A percentile compares a stretch with the other conserved stretches of the same genome.
Conservation (phyloP, 2,113 vertebrate genomes). For the Cryptoleucopteryx plumbea region DNA sequence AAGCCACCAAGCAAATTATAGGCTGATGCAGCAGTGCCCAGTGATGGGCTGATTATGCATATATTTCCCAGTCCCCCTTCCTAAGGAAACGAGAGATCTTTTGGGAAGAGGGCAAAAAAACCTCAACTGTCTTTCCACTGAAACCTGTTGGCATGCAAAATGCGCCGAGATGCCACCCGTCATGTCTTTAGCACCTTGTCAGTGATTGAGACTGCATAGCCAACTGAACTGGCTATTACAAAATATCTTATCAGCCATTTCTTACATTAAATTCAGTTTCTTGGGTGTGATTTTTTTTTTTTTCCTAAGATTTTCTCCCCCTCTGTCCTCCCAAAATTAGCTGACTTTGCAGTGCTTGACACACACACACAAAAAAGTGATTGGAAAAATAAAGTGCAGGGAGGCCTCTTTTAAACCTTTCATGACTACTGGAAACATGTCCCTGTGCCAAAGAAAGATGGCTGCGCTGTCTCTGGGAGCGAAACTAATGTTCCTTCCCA, state of each 20-base stretch:
- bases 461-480: neutral
- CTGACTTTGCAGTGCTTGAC: neutral
- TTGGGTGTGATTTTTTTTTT: neutral
- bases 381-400: neutral
- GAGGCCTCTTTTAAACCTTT: neutral
- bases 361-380: neutral
- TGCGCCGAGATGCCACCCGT: neutral
- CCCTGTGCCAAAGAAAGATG: neutral
- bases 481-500: accelerated
- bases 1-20: neutral
- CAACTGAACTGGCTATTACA: neutral
- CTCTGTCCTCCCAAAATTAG: neutral
- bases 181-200: conserved; percentile 23
- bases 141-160: neutral
- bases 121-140: neutral
- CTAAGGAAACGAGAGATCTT: neutral
- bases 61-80: neutral
- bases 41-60: neutral
- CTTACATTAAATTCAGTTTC: neutral
- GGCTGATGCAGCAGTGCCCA: neutral
- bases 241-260: neutral
- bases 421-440: neutral
- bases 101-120: neutral
- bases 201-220: neutral
- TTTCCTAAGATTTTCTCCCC: neutral